Evolutionary conservation across 2,888 invertebrate species (phyloP), one percentile per base, ranked within the genome.

Genomic region (Ptilodon capucinus): DNA sequence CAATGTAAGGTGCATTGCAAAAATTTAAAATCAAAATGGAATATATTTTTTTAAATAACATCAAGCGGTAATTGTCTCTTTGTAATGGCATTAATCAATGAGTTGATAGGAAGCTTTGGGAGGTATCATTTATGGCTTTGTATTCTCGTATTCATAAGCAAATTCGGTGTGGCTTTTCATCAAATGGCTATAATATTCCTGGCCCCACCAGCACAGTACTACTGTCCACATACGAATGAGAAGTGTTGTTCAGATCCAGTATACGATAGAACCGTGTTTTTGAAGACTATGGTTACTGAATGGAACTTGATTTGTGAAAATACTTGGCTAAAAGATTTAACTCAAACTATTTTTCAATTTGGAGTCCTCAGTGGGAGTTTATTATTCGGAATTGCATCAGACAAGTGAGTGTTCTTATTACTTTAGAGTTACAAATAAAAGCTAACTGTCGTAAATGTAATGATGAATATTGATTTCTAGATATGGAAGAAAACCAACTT

Each of bases 361-460:
- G 96, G 96, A 40, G 93, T 95, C 45, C 88, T 96, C 48, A 75
- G 92, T 50, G 95, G 96, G 40, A 95, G 94, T 74, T 86, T 95
- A 50, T 51, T 93, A 8, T 95, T 95, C 78, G 96, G 96, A 52
- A 92, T 93, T 62, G 81, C 94, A 42, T 93, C 95, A 2, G 96
- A 96, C 76, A 94, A 92, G 95, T 95, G 81, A 80, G 94, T 67
- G 21, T 30, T 18, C 5, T 93, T 39, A 18, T 13, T 30, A 14
- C 4, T 18, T 41, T 35, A 4, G 3, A 34, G n/a, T n/a, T 34
- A 2, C n/a, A 21, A 23, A 14, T 30, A 19, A 7, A 11, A 42
- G 6, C 7, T 17, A 8, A 41, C 9, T 30, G n/a, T 28, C 1
- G 8, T 28, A 38, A 25, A 18, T 28, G 21, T n/a, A 18, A 42